Percentiles rank a stretch among this genome's conserved stretches.
Conservation (phyloP, 2,888 invertebrate species). For the Sisyra nigra region DNA sequence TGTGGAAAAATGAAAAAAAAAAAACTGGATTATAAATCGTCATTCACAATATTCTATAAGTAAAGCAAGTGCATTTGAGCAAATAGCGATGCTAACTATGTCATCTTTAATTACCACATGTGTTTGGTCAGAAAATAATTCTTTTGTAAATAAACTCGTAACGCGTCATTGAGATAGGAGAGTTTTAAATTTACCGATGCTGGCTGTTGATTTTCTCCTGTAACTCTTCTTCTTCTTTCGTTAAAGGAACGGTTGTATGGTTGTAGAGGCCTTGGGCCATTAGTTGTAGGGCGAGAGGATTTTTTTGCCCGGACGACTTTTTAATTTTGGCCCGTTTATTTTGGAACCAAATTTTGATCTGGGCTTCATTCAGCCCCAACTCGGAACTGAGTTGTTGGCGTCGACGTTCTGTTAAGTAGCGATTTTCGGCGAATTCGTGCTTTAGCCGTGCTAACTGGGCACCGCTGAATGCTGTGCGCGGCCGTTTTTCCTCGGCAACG, state of each 20-base stretch:
- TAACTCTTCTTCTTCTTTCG: constrained; percentile 56
- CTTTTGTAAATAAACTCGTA: too few species aligned
- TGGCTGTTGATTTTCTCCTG: constrained; percentile 22
- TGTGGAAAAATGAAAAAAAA: too few species aligned
- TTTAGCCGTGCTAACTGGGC: constrained; percentile 83
- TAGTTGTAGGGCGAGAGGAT: constrained; percentile 72
- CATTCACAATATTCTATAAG: too few species aligned
- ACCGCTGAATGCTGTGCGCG: constrained; percentile 89
- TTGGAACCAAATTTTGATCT: constrained; percentile 97
- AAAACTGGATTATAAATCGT: too few species aligned
- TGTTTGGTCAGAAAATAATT: too few species aligned
- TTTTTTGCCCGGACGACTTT: constrained; percentile 72
- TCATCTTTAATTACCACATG: too few species aligned
- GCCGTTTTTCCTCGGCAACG: constrained; percentile 67
- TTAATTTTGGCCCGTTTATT: constrained; percentile 95
- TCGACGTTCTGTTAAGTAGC: constrained; percentile 82
- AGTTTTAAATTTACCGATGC: not conserved
- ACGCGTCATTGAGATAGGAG: too few species aligned
- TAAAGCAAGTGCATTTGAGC: too few species aligned
- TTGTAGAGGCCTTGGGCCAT: constrained; percentile 93
- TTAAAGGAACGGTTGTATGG: constrained; percentile 61
- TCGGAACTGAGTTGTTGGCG: constrained; percentile 83
- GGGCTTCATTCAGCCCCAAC: constrained; percentile 85
- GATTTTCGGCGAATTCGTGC: constrained; percentile 85
- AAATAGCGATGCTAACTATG: too few species aligned